Base-by-base conservation (phyloP, 37 sponge, comb jelly and placozoan genomes). In the Lycopodina hypogea region DNA sequence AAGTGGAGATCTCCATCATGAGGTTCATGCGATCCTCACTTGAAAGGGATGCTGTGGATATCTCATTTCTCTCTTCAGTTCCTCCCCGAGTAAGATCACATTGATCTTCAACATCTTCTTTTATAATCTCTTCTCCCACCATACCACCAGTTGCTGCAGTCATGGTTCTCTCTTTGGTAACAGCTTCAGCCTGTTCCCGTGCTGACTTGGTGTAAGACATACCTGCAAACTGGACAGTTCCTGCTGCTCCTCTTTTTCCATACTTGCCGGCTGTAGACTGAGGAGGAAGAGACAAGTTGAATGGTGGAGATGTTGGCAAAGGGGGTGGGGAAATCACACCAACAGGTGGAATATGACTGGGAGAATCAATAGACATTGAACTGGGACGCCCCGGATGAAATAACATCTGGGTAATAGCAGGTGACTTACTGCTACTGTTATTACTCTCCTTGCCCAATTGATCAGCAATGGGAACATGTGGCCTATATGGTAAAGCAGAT, bases 141-240 rank as follows among this genome's bases (percentile, higher is more conserved):
- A 4, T 45, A 12, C 48, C 48, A 12, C 48, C 48, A 45, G 48
- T 9, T 12, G 48, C 4, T 9, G 48, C 48, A 12, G 48, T 9
- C 48, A 4, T 45, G 48, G 8, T 45, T 9, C 48, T 45, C 48
- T 45, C 48, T n/a, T n/a, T n/a, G n/a, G n/a, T n/a, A 4, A 45
- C 9, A 9, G 48, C 8, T 45, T 45, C 48, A 12, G 48, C 48
- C 48, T 45, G 48, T 45, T 45, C 48, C 48, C 48, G 4, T 15
- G 42, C 48, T 50, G 45, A 35, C 28, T 71, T 51, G 71, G n/a
- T 40, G 30, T 26, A 30, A n/a, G 71, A 33, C 19, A 26, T 24
- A 23, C 81, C 69, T 34, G 58, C 58, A 75, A 83, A 83, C 45
- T 83, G 83, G 23, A 39, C 58, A 1, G 83, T 76, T 0, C 83